These are phyloP conservation scores for Synergus laeviventris DNA, from an alignment of 2,888 invertebrate species.

Conservation along the genomic window DNA sequence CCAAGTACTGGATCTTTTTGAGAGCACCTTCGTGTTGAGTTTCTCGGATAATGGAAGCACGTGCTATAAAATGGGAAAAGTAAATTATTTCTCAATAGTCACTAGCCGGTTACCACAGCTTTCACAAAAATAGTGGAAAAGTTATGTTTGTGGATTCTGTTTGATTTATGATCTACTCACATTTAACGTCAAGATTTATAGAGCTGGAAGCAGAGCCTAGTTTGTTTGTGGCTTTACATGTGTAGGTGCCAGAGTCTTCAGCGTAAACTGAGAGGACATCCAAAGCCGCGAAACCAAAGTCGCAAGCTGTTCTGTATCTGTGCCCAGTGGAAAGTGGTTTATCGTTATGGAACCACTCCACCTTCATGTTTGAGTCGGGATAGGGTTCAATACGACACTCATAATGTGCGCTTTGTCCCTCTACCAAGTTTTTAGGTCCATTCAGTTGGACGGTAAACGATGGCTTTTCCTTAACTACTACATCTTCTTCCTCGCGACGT, in stretches of 20 bases:
- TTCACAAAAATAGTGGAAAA: neutral
- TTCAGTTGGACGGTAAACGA: constrained; percentile 90
- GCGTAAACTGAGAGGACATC: constrained; percentile 96
- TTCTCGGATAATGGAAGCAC: constrained; percentile 90
- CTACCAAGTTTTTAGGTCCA: constrained; percentile 89
- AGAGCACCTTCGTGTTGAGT: constrained; percentile 95
- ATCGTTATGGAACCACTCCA: constrained; percentile 96
- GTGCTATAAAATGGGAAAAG: constrained; percentile 78
- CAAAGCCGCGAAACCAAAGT: constrained; percentile 97
- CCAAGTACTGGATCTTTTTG: constrained; percentile 94
- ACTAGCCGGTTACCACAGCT: neutral
- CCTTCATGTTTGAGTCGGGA: constrained; percentile 91
- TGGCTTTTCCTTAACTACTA: constrained; percentile 88
- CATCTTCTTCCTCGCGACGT: constrained; percentile 88
- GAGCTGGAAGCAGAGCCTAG: constrained; percentile 90
- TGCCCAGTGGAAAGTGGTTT: constrained; percentile 92
- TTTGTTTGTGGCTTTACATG: constrained; percentile 90
- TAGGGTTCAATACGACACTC: constrained; percentile 96
- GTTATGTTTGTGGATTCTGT: neutral
- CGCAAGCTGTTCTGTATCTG: constrained; percentile 94
- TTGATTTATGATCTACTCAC: constrained; percentile 77
- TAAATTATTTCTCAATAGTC: neutral
- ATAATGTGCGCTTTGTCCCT: constrained; percentile 94
- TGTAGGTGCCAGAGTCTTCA: constrained; percentile 96
- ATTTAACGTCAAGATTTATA: constrained; percentile 87